These are phyloP conservation scores for Onychostoma macrolepis DNA, from an alignment of 2,113 vertebrate species.

Conservation along the genomic window DNA sequence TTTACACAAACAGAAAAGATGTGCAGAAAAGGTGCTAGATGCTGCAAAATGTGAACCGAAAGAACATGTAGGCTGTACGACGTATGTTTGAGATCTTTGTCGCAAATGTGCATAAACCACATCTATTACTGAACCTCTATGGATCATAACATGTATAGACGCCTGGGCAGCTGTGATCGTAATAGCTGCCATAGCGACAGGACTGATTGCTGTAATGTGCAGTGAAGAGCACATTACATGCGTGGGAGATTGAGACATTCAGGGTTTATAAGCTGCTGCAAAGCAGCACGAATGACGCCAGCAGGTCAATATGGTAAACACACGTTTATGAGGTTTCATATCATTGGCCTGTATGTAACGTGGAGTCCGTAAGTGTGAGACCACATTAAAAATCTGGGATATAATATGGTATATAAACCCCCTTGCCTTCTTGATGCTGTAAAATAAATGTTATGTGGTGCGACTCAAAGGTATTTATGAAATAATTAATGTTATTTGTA, in stretches of 20 bases:
- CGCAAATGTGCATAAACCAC: not conserved
- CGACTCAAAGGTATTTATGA: not conserved
- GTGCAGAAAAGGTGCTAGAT: not conserved
- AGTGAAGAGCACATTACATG: not conserved
- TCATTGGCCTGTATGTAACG: not conserved
- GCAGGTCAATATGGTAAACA: not conserved
- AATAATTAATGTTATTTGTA: too few species aligned
- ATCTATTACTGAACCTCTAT: not conserved
- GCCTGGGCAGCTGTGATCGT: not conserved
- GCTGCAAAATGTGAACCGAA: not conserved
- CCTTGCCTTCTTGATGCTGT: not conserved
- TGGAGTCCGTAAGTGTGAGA: not conserved
- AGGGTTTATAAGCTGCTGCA: not conserved
- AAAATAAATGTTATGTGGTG: not conserved
- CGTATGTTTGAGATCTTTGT: not conserved
- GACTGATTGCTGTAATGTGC: conserved; percentile 4
- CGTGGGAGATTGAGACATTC: not conserved
- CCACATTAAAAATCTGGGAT: not conserved
- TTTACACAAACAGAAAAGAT: not conserved
- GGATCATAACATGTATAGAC: not conserved
- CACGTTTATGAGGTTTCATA: not conserved
- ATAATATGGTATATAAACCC: not conserved
- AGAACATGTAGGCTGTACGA: not conserved
- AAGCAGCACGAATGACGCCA: not conserved
- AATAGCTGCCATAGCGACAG: conserved; percentile 3